These are phyloP conservation scores for Perccottus glenii DNA, from an alignment of 2,113 vertebrate species.

Conservation along the genomic window DNA sequence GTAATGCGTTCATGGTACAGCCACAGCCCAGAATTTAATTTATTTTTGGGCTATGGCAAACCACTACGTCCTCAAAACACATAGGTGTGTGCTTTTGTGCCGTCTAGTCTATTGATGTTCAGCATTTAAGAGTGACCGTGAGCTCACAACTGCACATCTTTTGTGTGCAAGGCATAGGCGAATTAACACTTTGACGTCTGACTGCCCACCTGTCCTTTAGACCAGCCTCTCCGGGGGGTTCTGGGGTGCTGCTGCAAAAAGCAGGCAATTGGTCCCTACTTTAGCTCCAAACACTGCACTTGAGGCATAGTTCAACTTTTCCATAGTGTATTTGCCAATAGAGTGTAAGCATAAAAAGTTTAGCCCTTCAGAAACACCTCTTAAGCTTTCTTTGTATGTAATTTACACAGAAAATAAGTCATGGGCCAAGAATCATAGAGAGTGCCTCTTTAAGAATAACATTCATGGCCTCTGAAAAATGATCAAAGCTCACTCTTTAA, in stretches of 20 bases:
- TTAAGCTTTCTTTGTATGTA: conserved; percentile 81
- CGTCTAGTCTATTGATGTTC: no score
- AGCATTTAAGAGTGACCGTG: no score
- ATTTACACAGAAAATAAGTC: conserved; percentile 81
- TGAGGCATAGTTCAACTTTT: conserved; percentile 74
- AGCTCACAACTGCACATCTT: no score
- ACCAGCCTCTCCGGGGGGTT: conserved; percentile 53
- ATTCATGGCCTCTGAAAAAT: conserved; percentile 78
- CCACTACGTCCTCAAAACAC: no score
- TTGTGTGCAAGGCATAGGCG: no score
- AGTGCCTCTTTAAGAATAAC: conserved; percentile 81
- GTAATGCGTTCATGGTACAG: no score
- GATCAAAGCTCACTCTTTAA: conserved; percentile 73
- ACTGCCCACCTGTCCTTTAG: conserved; percentile 69
- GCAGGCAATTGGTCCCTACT: conserved; percentile 65
- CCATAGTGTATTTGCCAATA: conserved; percentile 73
- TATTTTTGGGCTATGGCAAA: no score
- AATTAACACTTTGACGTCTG: no score
- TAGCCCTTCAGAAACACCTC: conserved; percentile 81
- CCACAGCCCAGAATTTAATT: no score
- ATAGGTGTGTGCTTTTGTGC: no score
- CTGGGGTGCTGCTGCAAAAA: conserved; percentile 71
- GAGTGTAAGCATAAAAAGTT: conserved; percentile 70
- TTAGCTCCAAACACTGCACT: conserved; percentile 69
- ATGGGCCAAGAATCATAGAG: conserved; percentile 77